Base-by-base conservation (phyloP, 2,888 invertebrate genomes). In the Campoletis raptor region DNA sequence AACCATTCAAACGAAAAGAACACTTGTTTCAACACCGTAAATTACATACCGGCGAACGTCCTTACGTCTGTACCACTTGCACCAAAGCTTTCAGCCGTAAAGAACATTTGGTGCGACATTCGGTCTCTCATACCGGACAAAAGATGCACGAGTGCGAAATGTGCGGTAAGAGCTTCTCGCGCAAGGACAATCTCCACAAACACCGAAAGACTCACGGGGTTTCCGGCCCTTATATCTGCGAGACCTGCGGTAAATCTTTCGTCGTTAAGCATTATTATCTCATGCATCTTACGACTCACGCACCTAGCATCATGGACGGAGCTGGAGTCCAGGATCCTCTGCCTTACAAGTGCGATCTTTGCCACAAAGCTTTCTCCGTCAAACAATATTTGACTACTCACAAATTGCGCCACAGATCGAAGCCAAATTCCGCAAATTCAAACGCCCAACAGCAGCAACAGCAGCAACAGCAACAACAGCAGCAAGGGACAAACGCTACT, bases 1-100 rank as follows among this genome's bases (percentile, higher is more conserved):
- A 96, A 88, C 95, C 95, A 0, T 97, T 97, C 90, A 96, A 96
- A 91, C 95, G 97, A 88, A 96, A 96, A 91, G 97, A 97, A 90
- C 96, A 97, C 91, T 94, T 97, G 0, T 96, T 96, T 84, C 97
- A 97, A 88, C 97, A 97, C 90, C 94, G 96, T 1, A 96, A 96
- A 91, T 93, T 96, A 1, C 97, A 97, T 90, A 96, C 96, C 0
- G 96, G 96, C 8, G 95, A 96, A 86, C 94, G 97, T 67, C 97
- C 97, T 0, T 97, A 96, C 90, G 96, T 95, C 36, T 97, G 97
- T 88, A 95, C 95, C 0, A 95, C 96, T 57, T 97, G 97, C 91
- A 95, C 95, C 67, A 96, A 97, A 90, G 95, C 96, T 0, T 97
- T 97, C 91, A 96, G 96, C 90, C 95, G 97, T 2, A 97, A 97